phyloP scores from a whole-genome alignment of 2,888 invertebrate genomes.

The Chloroclysta siterata region DNA sequence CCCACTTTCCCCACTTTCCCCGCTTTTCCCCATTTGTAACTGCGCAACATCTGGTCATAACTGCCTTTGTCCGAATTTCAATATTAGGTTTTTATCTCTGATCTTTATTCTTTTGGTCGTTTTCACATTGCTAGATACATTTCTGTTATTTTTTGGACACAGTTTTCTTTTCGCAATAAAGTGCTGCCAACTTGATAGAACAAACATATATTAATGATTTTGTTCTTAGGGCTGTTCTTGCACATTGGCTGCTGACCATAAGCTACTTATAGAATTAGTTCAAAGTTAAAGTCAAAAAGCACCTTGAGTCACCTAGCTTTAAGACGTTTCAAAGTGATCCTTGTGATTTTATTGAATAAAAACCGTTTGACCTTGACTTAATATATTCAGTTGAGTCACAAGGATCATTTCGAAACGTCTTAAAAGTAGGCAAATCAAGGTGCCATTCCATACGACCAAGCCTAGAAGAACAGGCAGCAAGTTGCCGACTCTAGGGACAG shows the following conservation, averaged over 20 bases:
- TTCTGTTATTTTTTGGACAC: not conserved
- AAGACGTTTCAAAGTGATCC: too few relatives aligned
- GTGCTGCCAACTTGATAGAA: not conserved
- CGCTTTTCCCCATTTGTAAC: not conserved
- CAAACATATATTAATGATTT: not conserved
- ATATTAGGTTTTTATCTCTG: conserved; percentile 1
- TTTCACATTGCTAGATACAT: not conserved
- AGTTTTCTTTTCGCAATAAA: not conserved
- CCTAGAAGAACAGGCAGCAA: too few relatives aligned
- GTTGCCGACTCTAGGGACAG: not conserved
- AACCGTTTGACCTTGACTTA: too few relatives aligned
- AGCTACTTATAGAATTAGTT: too few relatives aligned
- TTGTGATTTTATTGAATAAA: too few relatives aligned
- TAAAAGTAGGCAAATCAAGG: too few relatives aligned
- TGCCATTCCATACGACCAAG: too few relatives aligned
- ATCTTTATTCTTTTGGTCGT: conserved; percentile 2
- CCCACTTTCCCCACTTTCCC: conserved; percentile 2
- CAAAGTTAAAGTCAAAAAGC: too few relatives aligned
- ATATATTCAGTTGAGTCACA: too few relatives aligned
- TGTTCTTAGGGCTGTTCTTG: too few relatives aligned
- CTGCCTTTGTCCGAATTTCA: conserved; percentile 14
- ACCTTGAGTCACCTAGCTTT: too few relatives aligned
- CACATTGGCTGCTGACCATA: not conserved
- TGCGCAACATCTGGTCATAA: conserved; percentile 17
- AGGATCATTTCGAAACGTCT: too few relatives aligned